These are phyloP conservation scores for Luscinia megarhynchos DNA, from an alignment of 2,797 vertebrate species.

Conservation along the genomic window DNA sequence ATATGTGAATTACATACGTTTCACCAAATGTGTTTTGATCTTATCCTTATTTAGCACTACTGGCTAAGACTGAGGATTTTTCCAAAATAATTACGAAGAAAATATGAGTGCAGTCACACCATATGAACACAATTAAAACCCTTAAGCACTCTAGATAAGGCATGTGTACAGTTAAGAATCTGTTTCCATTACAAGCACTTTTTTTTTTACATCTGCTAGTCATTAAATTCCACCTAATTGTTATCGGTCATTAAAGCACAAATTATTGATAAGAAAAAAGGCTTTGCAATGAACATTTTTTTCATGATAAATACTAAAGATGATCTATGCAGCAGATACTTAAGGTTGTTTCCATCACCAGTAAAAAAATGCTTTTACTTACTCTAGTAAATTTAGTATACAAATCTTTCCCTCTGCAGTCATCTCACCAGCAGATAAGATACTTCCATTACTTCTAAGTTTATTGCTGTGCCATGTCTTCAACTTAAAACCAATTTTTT, in stretches of 20 bases:
- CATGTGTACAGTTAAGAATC: background rate
- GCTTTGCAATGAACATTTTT: background rate
- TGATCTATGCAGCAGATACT: background rate
- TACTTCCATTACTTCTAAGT: background rate
- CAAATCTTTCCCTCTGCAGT: background rate
- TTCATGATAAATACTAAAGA: background rate
- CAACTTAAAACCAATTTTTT: background rate
- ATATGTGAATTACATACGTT: background rate
- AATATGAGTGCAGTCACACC: background rate
- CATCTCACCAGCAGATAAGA: background rate
- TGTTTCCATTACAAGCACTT: background rate
- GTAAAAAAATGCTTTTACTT: slow-evolving; percentile 11
- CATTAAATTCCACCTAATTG: slow-evolving; percentile 18
- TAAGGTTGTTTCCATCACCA: background rate
- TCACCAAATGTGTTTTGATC: background rate
- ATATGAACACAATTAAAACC: slow-evolving; percentile 13
- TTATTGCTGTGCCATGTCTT: background rate
- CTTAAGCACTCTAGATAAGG: slow-evolving; percentile 4
- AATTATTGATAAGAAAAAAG: background rate
- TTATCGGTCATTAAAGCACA: background rate
- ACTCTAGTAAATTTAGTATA: background rate
- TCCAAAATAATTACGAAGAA: background rate
- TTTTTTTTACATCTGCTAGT: slow-evolving; percentile 21
- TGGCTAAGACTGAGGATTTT: background rate
- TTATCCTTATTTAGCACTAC: slow-evolving; percentile 1